A percentile compares a stretch with the other conserved stretches of the same genome.
These are phyloP conservation scores for Chrysogorgia sp. DNA, from an alignment of 92 coral and sea anemone species.

Conservation along the genomic window DNA sequence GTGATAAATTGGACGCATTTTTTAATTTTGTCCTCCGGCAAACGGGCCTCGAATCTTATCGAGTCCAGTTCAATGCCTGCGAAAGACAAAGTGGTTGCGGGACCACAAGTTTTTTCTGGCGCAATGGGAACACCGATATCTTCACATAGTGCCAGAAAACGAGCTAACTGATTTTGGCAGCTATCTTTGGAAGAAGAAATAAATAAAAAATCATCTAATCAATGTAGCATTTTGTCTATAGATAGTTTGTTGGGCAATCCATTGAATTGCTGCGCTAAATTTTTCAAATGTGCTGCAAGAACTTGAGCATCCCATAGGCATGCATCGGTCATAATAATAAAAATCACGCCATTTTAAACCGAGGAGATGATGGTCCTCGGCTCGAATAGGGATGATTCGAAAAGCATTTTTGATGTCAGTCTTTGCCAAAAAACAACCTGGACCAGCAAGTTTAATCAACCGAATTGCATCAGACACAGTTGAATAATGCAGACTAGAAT, in stretches of 20 bases:
- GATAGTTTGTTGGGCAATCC: conserved; percentile 38
- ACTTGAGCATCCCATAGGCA: conserved; percentile 44
- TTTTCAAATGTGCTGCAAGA: conserved; percentile 32
- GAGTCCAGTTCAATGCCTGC: conserved; percentile 67
- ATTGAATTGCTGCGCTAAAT: conserved; percentile 39
- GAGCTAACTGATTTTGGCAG: conserved; percentile 13
- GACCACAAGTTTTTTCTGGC: conserved; percentile 40
- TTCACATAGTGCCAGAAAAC: conserved; percentile 41
- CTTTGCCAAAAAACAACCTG: conserved; percentile 53
- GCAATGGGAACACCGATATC: conserved; percentile 49
- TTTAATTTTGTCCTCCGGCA: conserved; percentile 59
- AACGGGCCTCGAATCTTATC: conserved; percentile 52
- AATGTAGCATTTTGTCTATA: conserved; percentile 24
- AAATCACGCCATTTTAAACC: conserved; percentile 58
- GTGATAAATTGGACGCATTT: conserved; percentile 33
- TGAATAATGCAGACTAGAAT: conserved; percentile 40
- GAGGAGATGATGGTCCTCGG: conserved; percentile 28
- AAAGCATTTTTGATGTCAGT: too few relatives aligned
- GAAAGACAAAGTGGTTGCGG: conserved; percentile 51
- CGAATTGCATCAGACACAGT: conserved; percentile 33
- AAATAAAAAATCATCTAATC: conserved; percentile 59
- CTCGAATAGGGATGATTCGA: conserved; percentile 50
- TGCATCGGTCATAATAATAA: too few relatives aligned
- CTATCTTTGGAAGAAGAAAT: conserved; percentile 10
- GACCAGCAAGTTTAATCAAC: too few relatives aligned